These are phyloP conservation scores for Drosophila villosipedis DNA, from an alignment of 2,888 invertebrate species.

Conservation along the genomic window DNA sequence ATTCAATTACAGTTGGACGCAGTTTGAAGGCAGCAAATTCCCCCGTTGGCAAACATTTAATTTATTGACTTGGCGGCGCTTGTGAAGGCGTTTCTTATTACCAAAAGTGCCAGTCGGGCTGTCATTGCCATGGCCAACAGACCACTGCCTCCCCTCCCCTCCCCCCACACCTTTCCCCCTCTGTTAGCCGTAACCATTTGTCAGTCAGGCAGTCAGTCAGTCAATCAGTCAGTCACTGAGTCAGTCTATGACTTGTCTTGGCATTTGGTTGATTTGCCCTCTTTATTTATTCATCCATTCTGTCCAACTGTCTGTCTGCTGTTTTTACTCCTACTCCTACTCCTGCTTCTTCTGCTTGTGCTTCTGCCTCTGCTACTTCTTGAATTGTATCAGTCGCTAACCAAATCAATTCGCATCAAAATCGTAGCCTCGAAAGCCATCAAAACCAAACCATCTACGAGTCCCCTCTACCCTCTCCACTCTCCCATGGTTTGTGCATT, in stretches of 20 bases:
- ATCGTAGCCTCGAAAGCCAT: slow-evolving; percentile 58
- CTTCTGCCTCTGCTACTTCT: slow-evolving; percentile 18
- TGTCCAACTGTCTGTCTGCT: slow-evolving; percentile 43
- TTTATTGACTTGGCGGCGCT: slow-evolving; percentile 53
- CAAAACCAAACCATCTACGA: slow-evolving; percentile 45
- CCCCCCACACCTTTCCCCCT: background rate
- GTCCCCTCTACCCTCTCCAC: slow-evolving; percentile 1
- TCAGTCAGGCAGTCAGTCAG: slow-evolving; percentile 42
- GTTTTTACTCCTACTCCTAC: background rate
- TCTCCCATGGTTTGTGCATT: slow-evolving; percentile 34
- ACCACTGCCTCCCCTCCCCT: background rate
- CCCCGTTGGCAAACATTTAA: slow-evolving; percentile 49
- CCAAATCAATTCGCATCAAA: slow-evolving; percentile 76
- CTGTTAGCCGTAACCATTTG: slow-evolving; percentile 20
- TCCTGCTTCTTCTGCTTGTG: slow-evolving; percentile 1
- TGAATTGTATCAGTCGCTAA: slow-evolving; percentile 65
- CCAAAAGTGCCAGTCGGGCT: slow-evolving; percentile 47
- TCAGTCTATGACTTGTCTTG: slow-evolving; percentile 71
- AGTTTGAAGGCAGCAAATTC: slow-evolving; percentile 9
- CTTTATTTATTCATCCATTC: slow-evolving; percentile 76
- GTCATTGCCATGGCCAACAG: slow-evolving; percentile 50
- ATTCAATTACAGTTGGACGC: slow-evolving; percentile 49
- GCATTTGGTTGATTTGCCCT: slow-evolving; percentile 77
- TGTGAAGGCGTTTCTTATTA: slow-evolving; percentile 58
- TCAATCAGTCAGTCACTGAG: slow-evolving; percentile 47